Base-by-base conservation (phyloP, 2,888 invertebrate genomes). In the Orthonychiurus folsomi region DNA sequence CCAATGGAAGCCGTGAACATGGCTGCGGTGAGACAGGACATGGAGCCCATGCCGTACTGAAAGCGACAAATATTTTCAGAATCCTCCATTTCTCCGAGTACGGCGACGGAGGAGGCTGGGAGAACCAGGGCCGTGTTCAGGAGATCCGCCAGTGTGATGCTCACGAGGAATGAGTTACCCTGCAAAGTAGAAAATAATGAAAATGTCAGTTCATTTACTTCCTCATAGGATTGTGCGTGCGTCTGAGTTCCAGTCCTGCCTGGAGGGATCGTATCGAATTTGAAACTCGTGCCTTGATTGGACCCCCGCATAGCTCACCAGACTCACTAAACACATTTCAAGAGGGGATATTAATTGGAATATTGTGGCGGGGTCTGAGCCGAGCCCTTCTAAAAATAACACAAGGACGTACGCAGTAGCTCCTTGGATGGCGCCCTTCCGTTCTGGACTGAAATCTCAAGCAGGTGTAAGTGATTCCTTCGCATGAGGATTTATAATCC, bases 101-200 rank as follows among this genome's bases (percentile, higher is more conserved):
- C 81, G 3, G 85, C 83, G 18, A 87, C 83, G 0, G 84, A 84
- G 0, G 86, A 83, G 0, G 84, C 81, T 0, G 88, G 87, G 71
- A 88, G 82, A 50, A 88, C 84, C 15, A 83, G 75, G 0, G 84
- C 82, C 0, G 87, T 86, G 12, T 88, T 81, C 21, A 88, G 76
- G 56, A 88, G 77, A 74, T 89, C 89, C 0, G 87, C 83, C 60
- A 88, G 73, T 0, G 88, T 88, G 25, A 86, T 81, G 77, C 84
- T 85, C 66, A 84, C 86, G 67, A 86, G 78, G 75, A 85, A 85
- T 27, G 85, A 81, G 76, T 86, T 86, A n/a, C 58, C 86, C 86
- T 85, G 79, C 20, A 66, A 73, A 63, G 60, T 64, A 37, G 37
- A 65, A 37, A 66, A 64, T 15, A 27, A 59, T 37, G 24, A 55